Base-by-base conservation (phyloP, 2,888 invertebrate genomes). In the Lamellibrachia satsuma region DNA sequence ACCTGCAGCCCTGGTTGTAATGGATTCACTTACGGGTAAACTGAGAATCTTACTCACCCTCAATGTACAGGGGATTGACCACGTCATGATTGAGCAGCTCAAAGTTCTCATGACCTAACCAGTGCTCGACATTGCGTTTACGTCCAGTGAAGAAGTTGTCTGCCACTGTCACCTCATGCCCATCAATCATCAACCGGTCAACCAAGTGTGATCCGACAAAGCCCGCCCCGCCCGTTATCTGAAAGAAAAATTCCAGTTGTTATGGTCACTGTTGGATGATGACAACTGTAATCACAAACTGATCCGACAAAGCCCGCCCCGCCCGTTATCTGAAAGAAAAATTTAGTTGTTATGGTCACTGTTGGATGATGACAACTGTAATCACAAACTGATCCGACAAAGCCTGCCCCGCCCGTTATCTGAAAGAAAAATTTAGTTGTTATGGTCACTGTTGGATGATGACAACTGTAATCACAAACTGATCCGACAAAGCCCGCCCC, bases 131-230 rank as follows among this genome's bases (percentile, higher is more conserved):
- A 96, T 99, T 99, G 90, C 98, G 97, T 96, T 99, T 99, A 27
- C 99, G 97, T 0, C 99, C 99, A 0, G 99, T 99, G 97, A 99
- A 99, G 97, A 99, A 99, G 96, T 99, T 99, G 97, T 99, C 99
- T 1, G 98, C 99, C 0, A 99, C 99, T 95, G 99, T 99, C 0
- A 99, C 97, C 97, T 99, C 99, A 97, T 99, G 99, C 0, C 99
- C 99, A 95, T 98, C 98, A 94, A 98, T 97, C 99, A 99, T 99
- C 92, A 99, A 97, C 94, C 98, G 97, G 96, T 99, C 99, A 0
- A 99, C 99, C 52, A 99, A 97, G 97, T 99, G 99, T 0, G 99
- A 99, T 0, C 99, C 99, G n/a, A 99, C 99, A 97, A 99, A 99
- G 3, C 99, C 99, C 7, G 99, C 99, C 15, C 99, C 99, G 91